Evolutionary conservation across 2,113 vertebrate genomes (phyloP).

Genomic region (Tragulus kanchil): DNA sequence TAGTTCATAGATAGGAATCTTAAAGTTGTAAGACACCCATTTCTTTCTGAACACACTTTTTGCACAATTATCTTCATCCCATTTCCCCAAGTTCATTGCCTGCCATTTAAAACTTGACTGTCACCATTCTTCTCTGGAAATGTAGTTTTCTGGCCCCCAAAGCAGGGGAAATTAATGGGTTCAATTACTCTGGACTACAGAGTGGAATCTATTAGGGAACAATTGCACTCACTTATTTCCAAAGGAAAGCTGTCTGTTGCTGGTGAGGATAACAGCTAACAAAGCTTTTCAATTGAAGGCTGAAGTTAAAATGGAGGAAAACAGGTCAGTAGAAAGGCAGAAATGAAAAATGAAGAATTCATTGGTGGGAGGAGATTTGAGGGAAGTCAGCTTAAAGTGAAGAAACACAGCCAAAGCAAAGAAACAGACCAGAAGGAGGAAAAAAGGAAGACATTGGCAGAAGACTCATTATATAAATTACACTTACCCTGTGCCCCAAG

Average conservation of each 20-base stretch:
- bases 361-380: neutral
- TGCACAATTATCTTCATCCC: neutral
- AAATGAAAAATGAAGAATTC: constrained; percentile 26
- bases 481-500: neutral
- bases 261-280: constrained; percentile 55
- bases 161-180: constrained; percentile 53
- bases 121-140: neutral
- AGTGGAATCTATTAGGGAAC: constrained; percentile 9
- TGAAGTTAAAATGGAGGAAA: constrained; percentile 59
- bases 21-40: neutral
- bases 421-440: neutral
- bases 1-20: neutral
- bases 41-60: neutral
- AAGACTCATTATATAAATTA: neutral
- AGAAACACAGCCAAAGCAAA: neutral
- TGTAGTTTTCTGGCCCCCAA: neutral
- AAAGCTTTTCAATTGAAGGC: constrained; percentile 44
- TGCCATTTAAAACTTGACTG: neutral
- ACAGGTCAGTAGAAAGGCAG: constrained; percentile 56
- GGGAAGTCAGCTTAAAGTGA: neutral
- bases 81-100: neutral
- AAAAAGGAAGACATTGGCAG: neutral
- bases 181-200: constrained; percentile 55
- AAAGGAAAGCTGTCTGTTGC: constrained; percentile 38
- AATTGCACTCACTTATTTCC: constrained; percentile 56